phyloP scores from a whole-genome alignment of 1,140 invertebrate genomes.

The Tetragonula clypearis region DNA sequence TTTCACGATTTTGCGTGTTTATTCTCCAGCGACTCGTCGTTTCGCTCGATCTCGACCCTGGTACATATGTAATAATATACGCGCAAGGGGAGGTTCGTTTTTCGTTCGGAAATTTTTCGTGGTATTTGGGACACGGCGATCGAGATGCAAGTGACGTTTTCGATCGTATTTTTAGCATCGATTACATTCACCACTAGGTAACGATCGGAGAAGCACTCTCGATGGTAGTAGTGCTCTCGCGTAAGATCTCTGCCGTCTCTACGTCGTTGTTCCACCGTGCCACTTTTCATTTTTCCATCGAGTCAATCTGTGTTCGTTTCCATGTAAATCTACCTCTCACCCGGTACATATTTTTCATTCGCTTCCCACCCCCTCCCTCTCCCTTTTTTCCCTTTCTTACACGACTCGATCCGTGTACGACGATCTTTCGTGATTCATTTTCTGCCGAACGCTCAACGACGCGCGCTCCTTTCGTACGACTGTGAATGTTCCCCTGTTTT shows the following conservation, averaged over 20 bases:
- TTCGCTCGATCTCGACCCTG: conserved; percentile 1
- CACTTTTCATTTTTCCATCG: background rate
- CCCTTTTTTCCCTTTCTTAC: background rate
- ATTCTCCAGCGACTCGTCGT: background rate
- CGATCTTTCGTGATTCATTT: conserved; percentile 21
- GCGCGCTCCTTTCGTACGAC: conserved; percentile 17
- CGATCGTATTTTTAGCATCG: conserved; percentile 46
- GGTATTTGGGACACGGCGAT: conserved; percentile 44
- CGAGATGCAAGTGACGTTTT: conserved; percentile 35
- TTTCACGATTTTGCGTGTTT: background rate
- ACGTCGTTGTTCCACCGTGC: background rate
- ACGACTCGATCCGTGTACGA: background rate
- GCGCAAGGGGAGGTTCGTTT: conserved; percentile 16
- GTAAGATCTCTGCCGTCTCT: background rate
- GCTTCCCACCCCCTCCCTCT: background rate
- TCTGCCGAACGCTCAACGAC: background rate
- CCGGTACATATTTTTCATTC: too few relatives aligned
- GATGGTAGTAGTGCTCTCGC: background rate
- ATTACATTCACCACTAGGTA: conserved; percentile 23
- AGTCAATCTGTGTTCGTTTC: too few relatives aligned
- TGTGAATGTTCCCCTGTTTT: conserved; percentile 29
- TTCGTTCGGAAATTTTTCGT: conserved; percentile 34
- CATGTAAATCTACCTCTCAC: background rate
- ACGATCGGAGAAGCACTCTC: background rate
- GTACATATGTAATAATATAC: background rate